Evolutionary conservation across 2,888 invertebrate genomes (phyloP), one percentile per base, ranked within the genome.

Genomic region (Agrilus mali): DNA sequence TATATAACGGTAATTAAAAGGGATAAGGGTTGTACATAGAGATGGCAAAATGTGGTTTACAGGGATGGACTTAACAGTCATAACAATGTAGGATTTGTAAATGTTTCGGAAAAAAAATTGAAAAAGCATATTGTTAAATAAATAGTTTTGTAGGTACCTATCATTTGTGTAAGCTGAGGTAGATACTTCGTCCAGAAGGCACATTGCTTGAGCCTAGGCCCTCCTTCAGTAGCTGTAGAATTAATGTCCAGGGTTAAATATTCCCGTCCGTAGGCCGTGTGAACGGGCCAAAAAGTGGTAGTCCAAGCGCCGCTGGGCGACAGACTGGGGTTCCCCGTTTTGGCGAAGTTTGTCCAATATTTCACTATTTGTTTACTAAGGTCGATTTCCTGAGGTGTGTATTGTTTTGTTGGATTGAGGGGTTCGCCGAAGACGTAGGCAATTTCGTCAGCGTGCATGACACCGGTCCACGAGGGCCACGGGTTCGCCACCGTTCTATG

Each of bases 391-490:
- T 84, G 82, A 3, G 78, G 74, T 14, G 82, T 84, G 69, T 89
- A 94, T 54, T 78, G 81, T 60, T 82, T 83, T 40, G 77, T 71
- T n/a, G 83, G 78, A 61, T 92, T 86, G 51, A 92, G 70, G 2
- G 94, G 93, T 62, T 92, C 89, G n/a, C 95, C 95, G 64, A 95
- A 95, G 35, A 93, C 80, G 66, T 88, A 95, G 63, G 82, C 86
- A 52, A 95, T 92, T 68, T 95, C 94, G 66, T 95, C 93, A 3
- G 85, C 94, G 64, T 95, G 95, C 78, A 94, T 80, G 13, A 93
- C 93, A 27, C 94, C 94, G 52, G 92, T 90, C 94, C 94, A 95
- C 41, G 82, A 79, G 0, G 94, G 93, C 94, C 94, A 95, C 0
- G 86, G 86, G 60, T 86, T 86, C 48, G 77, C 75, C 60, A 80